Evolutionary conservation across 2,113 vertebrate genomes (phyloP), one percentile per base, ranked within the genome.

Genomic region (Anseranas semipalmata): DNA sequence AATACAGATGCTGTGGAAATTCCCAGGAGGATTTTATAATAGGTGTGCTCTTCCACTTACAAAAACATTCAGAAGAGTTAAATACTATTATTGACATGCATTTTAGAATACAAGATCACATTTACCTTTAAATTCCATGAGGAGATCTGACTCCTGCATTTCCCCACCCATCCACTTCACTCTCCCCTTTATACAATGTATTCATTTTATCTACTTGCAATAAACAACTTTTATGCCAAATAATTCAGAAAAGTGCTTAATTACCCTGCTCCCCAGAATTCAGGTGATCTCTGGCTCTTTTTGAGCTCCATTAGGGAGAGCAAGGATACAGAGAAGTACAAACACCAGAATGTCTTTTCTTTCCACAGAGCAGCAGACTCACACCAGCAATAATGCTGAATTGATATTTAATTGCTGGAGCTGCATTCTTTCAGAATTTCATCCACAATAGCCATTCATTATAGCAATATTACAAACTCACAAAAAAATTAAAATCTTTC

Each of bases 1-100:
- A 95, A 90, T 92, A 83, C 76, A 93, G 89, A 93, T 93, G 73
- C 73, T 89, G 22, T 74, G 56, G 72, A 90, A 77, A 87, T 66
- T 92, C 83, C 59, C 76, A 55, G 59, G 83, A 81, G 65, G 41
- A 32, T 28, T 92, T 89, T 68, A 24, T 74, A 75, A 84, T 81
- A 84, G 56, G 35, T 85, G 48, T 65, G 30, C 1, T 0, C 37
- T 85, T 73, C 58, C 81, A 85, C 58, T 68, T 82, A 59, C 15
- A 70, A 53, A 94, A 83, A 27, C 4, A 10, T 66, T 17, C 27
- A 65, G 28, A n/a, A 78, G 48, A 79, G 22, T 28, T 85, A 46
- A 89, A 56, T 17, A 60, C 46, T 35, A 56, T 30, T 81, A 71
- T 10, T 56, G 46, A 48, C 39, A 63, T 39, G 10, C 1, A 1